Evolutionary conservation across 2,113 vertebrate species (phyloP), one percentile per base, ranked within the genome.

Genomic region (Sardina pilchardus): DNA sequence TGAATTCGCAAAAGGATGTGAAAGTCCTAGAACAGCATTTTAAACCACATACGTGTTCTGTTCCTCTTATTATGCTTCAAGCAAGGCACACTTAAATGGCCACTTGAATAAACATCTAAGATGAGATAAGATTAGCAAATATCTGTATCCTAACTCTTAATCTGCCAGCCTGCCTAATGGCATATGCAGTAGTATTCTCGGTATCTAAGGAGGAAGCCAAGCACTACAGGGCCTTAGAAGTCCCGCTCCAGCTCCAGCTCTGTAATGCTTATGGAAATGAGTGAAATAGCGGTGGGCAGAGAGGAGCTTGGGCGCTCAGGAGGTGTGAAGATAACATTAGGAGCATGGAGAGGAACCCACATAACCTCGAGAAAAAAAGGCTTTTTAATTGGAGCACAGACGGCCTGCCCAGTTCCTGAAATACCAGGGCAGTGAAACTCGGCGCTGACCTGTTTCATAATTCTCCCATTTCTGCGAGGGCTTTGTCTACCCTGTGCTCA

Each of bases 21-120:
- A 88, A 86, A 86, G 45, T 82, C 39, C 71, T 4, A 16, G 30
- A 86, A 44, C 24, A 83, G 47, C 71, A n/a, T 30, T 2, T 67
- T 34, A 2, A 39, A 8, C 17, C 5, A 86, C 71, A 53, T 30
- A 84, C 39, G 47, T 3, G 6, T 59, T 48, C 48, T 80, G 36
- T 88, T 84, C 83, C 81, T 83, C 67, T 71, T 26, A 83, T 9
- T 78, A 5, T 78, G 34, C 30, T 78, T 12, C 14, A 10, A 78
- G 12, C n/a, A n/a, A n/a, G n/a, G n/a, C n/a, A 12, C 30, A 78
- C 14, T 34, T 4, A 17, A 78, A 36, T 39, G 71, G 26, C 12
- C 26, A 78, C 30, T 78, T 78, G 26, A 34, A 36, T 12, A 12
- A 36, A 17, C 9, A 36, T 36, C 71, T 78, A 39, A 14, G 26